Evolutionary conservation across 2,888 invertebrate genomes (phyloP).

Genomic region (Sarcophaga carnaria): DNA sequence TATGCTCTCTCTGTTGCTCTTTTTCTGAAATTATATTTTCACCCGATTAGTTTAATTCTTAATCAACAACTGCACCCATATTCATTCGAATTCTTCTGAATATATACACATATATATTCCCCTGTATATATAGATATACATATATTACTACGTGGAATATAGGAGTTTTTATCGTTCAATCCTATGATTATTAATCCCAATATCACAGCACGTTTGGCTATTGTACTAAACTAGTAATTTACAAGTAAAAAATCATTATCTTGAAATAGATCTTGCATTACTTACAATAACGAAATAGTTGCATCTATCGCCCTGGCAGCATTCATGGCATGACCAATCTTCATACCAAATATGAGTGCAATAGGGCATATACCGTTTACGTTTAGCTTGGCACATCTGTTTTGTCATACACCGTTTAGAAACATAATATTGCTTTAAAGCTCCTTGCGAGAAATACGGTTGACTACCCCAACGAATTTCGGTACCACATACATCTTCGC

Average conservation of each 20-base stretch:
- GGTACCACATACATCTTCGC: slow-evolving; percentile 86
- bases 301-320: slow-evolving; percentile 97
- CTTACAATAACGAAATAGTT: slow-evolving; percentile 97
- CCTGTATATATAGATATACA: too few relatives aligned
- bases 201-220: too few relatives aligned
- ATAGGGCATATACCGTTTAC: slow-evolving; percentile 87
- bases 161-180: too few relatives aligned
- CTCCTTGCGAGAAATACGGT: slow-evolving; percentile 97
- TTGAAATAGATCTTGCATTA: slow-evolving; percentile 73
- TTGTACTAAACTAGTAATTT: too few relatives aligned
- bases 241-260: background rate
- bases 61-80: too few relatives aligned
- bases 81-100: too few relatives aligned
- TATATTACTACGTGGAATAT: too few relatives aligned
- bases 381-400: slow-evolving; percentile 88
- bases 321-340: slow-evolving; percentile 98
- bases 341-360: slow-evolving; percentile 97
- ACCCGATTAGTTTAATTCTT: too few relatives aligned
- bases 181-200: too few relatives aligned
- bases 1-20: too few relatives aligned
- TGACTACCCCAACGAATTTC: slow-evolving; percentile 95
- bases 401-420: slow-evolving; percentile 94
- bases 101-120: too few relatives aligned
- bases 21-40: too few relatives aligned
- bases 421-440: slow-evolving; percentile 95